Percentiles rank a stretch among this genome's conserved stretches.
Conservation (phyloP, 2,797 vertebrate genomes). For the Sebastes itinus region DNA sequence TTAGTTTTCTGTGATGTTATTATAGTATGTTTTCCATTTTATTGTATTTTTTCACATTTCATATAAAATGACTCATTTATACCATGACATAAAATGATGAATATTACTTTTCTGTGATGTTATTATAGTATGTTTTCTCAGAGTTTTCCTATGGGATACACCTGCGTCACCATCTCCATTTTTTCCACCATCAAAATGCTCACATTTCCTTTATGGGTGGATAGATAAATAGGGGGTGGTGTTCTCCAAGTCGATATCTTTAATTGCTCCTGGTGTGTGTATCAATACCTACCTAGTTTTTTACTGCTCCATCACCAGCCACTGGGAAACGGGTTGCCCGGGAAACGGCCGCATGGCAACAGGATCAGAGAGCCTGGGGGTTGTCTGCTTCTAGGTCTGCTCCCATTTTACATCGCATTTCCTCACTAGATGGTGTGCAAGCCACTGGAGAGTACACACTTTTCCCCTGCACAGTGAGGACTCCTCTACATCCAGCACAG, state of each 20-base stretch:
- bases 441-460: conserved; percentile 87
- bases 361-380: conserved; percentile 94
- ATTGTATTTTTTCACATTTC: not conserved
- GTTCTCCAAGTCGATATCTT: conserved; percentile 69
- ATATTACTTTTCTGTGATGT: not conserved
- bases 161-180: conserved; percentile 50
- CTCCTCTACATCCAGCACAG: conserved; percentile 73
- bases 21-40: no score
- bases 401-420: conserved; percentile 90
- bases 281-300: conserved; percentile 79
- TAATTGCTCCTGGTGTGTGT: conserved; percentile 76
- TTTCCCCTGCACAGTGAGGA: conserved; percentile 76
- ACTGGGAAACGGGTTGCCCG: conserved; percentile 93
- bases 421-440: conserved; percentile 94
- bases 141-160: conserved; percentile 39
- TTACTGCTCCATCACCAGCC: conserved; percentile 85
- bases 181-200: conserved; percentile 15
- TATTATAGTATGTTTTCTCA: not conserved
- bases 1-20: no score
- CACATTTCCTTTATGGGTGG: conserved; percentile 50
- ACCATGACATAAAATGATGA: not conserved
- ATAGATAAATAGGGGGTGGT: conserved; percentile 49
- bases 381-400: conserved; percentile 88
- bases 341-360: conserved; percentile 99
- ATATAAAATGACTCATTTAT: not conserved